These are phyloP conservation scores for Philhelius pedissequus DNA, from an alignment of 2,888 invertebrate genomes.

Conservation along the genomic window DNA sequence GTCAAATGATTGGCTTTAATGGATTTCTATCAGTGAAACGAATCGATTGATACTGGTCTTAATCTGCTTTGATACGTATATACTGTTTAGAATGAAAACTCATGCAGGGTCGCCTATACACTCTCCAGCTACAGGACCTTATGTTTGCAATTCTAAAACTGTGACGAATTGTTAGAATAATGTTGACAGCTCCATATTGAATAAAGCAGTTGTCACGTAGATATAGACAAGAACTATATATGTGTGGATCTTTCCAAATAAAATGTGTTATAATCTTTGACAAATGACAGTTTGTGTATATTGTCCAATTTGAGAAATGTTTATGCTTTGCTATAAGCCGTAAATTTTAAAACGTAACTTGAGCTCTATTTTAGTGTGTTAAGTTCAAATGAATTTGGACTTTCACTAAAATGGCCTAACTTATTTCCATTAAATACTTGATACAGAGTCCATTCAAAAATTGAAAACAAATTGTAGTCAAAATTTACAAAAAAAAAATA, in stretches of 20 bases:
- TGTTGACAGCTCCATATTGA: conserved; percentile 53
- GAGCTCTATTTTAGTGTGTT: no score
- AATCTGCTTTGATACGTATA: conserved; percentile 59
- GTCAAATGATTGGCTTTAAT: conserved; percentile 79
- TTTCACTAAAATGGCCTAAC: no score
- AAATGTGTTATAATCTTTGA: conserved; percentile 21
- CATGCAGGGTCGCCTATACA: not conserved
- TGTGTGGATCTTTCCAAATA: not conserved
- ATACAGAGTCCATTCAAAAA: no score
- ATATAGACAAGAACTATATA: not conserved
- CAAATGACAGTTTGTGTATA: not conserved
- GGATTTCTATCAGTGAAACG: conserved; percentile 78
- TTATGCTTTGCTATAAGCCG: not conserved
- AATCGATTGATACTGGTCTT: conserved; percentile 74
- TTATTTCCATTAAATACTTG: no score
- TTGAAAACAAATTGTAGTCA: no score
- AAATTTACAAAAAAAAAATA: no score
- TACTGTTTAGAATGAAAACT: conserved; percentile 14
- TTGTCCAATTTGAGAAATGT: not conserved
- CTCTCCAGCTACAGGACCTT: conserved; percentile 14
- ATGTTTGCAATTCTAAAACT: conserved; percentile 31
- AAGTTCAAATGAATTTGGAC: no score
- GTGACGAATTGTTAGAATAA: conserved; percentile 46
- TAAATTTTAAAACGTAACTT: no score
- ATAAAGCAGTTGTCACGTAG: conserved; percentile 49